Evolutionary conservation across 2,797 vertebrate species (phyloP), one percentile per base, ranked within the genome.

Genomic region (Parauchenoglanis punctatus): DNA sequence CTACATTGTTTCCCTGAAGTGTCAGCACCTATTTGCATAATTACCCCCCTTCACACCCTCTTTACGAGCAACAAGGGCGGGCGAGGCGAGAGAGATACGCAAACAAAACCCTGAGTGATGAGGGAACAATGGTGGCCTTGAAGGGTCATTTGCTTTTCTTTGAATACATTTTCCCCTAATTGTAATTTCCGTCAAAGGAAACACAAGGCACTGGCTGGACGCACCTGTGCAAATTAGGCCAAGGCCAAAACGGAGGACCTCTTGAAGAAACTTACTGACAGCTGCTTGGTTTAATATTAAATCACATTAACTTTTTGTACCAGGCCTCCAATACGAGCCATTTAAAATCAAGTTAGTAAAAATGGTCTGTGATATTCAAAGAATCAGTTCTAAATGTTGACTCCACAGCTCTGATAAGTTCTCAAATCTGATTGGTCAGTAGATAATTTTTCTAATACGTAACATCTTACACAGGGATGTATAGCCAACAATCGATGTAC

Each of bases 11-110:
- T 96, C 92, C 35, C 80, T 88, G 84, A 89, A 86, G 91, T 92
- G 93, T 92, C 93, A 93, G 91, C 92, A 90, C 44, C 85, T 92
- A 96, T 96, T 96, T 96, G 95, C 95, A 96, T 96, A 96, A 94
- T 95, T 95, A 94, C 89, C 86, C 92, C 94, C 84, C 67, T 63
- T 28, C 86, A 67, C 76, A 77, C 81, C n/a, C 81, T 52, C 75
- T 88, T 88, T 90, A 86, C 10, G 56, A 90, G 93, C 93, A 92
- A 95, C 93, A 94, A 95, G 95, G 94, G 94, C 68, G 93, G 93
- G 63, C 84, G 25, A 89, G 87, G 88, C 88, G 87, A 89, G 90
- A 75, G 90, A 94, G 95, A 95, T 94, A 94, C 90, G 93, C 93
- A 93, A 92, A 96, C 93, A 95, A 96, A 95, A 93, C 92, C 89